Evolutionary conservation across 2,797 vertebrate species (phyloP).

Genomic region (Pogoniulus pusillus): DNA sequence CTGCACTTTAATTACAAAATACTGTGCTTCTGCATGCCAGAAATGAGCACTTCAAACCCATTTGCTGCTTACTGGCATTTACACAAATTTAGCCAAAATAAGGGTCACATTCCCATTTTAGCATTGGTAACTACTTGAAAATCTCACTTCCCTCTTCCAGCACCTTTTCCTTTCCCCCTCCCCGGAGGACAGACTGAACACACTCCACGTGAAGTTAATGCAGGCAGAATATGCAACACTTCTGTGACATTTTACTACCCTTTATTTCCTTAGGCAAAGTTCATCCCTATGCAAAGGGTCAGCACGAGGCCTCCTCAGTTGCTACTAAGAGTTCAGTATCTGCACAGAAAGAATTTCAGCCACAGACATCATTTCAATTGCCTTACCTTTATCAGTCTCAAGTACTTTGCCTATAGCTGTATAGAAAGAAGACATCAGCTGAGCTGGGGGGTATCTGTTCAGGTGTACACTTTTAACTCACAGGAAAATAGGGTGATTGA

Average conservation of each 20-base stretch:
- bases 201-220: background rate
- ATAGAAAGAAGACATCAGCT: no score
- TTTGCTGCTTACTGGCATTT: background rate
- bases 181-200: background rate
- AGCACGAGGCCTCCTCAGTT: background rate
- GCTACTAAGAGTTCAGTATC: no score
- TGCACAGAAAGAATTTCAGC: no score
- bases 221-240: background rate
- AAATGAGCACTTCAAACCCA: background rate
- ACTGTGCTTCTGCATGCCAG: background rate
- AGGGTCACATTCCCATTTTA: background rate
- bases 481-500: no score
- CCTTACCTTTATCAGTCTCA: no score
- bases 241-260: constrained; percentile 3
- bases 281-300: constrained; percentile 22
- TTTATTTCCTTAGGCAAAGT: constrained; percentile 6
- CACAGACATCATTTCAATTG: no score
- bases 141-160: background rate
- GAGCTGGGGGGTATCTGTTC: no score
- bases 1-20: constrained; percentile 11
- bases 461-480: no score
- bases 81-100: background rate
- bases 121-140: background rate
- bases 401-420: no score
- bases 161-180: background rate